Percentiles rank a stretch among this genome's conserved stretches.
These are phyloP conservation scores for Schizopygopsis pylzovi DNA, from an alignment of 2,797 vertebrate genomes.

Conservation along the genomic window DNA sequence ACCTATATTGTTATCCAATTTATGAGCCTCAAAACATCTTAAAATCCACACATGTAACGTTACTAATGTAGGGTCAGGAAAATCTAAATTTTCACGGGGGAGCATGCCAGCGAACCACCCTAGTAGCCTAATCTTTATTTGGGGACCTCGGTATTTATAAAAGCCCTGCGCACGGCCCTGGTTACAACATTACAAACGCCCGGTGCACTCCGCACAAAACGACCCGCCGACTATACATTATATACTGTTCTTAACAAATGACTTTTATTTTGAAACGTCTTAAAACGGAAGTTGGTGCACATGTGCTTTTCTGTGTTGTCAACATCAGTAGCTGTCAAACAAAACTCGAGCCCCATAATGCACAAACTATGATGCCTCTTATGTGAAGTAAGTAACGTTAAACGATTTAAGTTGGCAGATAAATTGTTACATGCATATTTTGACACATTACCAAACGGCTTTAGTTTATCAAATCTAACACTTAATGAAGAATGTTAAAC, in stretches of 20 bases:
- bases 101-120: too few species aligned
- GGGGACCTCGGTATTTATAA: too few species aligned
- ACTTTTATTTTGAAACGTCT: conserved; percentile 49
- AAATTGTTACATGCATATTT: neutral
- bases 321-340: neutral
- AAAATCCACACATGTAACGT: too few species aligned
- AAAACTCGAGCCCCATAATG: neutral
- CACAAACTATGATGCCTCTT: neutral
- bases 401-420: neutral
- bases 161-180: too few species aligned
- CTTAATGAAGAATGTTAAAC: neutral
- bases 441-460: neutral
- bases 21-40: too few species aligned
- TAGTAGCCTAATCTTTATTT: too few species aligned
- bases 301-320: neutral
- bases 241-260: neutral
- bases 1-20: too few species aligned
- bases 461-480: neutral
- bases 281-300: neutral
- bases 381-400: neutral
- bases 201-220: neutral
- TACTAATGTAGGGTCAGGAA: too few species aligned
- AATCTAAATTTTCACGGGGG: too few species aligned
- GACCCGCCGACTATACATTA: neutral
- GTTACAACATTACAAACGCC: neutral